These are phyloP conservation scores for Syrista parreyssii DNA, from an alignment of 2,888 invertebrate genomes.

Conservation along the genomic window DNA sequence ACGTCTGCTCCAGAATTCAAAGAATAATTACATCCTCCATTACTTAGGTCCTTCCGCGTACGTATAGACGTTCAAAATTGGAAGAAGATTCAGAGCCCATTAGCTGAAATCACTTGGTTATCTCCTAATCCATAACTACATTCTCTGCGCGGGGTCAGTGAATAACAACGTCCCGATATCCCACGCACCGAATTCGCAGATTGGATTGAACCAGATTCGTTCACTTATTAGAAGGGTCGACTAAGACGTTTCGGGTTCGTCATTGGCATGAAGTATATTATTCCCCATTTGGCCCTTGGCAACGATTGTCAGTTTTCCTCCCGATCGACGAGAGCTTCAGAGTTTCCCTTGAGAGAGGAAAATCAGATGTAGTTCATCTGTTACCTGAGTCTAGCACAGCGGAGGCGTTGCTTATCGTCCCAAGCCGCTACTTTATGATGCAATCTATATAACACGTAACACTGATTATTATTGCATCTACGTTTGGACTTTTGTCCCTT, in stretches of 20 bases:
- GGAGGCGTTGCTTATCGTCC: not conserved
- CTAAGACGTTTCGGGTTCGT: not conserved
- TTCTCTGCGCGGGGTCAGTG: not conserved
- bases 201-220: not conserved
- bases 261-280: not conserved
- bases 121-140: not conserved
- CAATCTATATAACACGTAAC: not conserved
- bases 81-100: not conserved
- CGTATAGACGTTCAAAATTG: not conserved
- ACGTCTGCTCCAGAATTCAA: not conserved
- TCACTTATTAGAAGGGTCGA: not conserved
- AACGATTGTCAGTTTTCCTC: not conserved
- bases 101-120: not conserved
- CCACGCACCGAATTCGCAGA: not conserved
- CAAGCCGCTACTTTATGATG: not conserved
- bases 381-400: not conserved
- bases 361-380: not conserved
- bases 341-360: not conserved
- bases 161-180: not conserved
- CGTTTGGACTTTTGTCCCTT: not conserved
- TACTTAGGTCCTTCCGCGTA: not conserved
- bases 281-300: not conserved
- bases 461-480: not conserved
- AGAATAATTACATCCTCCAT: too few relatives aligned
- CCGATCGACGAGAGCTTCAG: not conserved